phyloP scores from a whole-genome alignment of 92 coral and sea anemone genomes.

The Palythoa caribaeorum region DNA sequence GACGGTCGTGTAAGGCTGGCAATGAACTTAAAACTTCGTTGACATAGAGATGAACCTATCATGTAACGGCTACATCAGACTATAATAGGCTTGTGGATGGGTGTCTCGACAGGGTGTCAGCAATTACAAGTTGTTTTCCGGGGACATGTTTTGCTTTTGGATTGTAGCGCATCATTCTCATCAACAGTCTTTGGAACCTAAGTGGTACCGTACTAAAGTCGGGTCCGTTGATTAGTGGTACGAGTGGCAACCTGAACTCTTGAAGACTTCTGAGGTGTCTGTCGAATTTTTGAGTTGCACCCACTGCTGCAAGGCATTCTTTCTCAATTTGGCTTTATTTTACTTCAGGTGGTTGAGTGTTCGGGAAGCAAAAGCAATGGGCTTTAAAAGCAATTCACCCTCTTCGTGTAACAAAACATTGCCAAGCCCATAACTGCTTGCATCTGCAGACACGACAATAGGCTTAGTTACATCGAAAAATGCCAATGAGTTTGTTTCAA shows the following conservation, averaged over 20 bases:
- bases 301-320: conserved; percentile 45
- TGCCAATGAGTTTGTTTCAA: conserved; percentile 9
- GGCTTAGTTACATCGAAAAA: conserved; percentile 29
- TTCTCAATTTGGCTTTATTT: conserved; percentile 41
- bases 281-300: conserved; percentile 68
- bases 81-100: conserved; percentile 19
- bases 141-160: conserved; percentile 57
- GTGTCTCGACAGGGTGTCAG: conserved; percentile 64
- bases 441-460: conserved; percentile 57
- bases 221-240: conserved; percentile 64
- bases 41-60: not conserved
- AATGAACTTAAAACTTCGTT: not conserved
- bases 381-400: conserved; percentile 14
- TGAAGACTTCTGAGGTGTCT: conserved; percentile 63
- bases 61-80: not conserved
- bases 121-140: conserved; percentile 60
- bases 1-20: not conserved
- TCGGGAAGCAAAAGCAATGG: conserved; percentile 53
- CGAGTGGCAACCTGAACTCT: conserved; percentile 54
- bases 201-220: conserved; percentile 56
- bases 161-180: conserved; percentile 42
- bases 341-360: conserved; percentile 26
- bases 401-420: conserved; percentile 53
- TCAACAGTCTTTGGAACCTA: conserved; percentile 68
- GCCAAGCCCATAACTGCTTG: not conserved